phyloP scores from a whole-genome alignment of 2,113 vertebrate species.

The Cathartes aura region DNA sequence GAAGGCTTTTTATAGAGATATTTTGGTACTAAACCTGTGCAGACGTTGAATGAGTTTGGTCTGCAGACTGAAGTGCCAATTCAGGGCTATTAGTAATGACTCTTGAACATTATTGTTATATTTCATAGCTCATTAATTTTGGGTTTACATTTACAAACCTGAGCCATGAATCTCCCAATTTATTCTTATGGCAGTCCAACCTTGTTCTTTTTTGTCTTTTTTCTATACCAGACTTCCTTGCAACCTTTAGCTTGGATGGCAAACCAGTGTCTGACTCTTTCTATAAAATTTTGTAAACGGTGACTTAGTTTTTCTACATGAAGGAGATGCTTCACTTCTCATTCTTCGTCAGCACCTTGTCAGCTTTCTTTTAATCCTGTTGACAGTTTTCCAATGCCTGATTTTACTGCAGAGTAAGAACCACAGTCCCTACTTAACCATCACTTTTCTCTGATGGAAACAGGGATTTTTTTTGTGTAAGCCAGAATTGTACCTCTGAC shows the following conservation, averaged over 20 bases:
- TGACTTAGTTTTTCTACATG: slow-evolving; percentile 27
- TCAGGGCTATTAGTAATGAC: slow-evolving; percentile 57
- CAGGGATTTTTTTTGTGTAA: not conserved
- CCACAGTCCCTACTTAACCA: not conserved
- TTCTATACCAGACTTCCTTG: not conserved
- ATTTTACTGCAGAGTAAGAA: not conserved
- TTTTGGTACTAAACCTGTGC: slow-evolving; percentile 54
- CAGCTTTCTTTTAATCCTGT: not conserved
- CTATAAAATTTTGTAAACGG: slow-evolving; percentile 14
- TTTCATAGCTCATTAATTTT: slow-evolving; percentile 32
- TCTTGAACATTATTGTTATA: slow-evolving; percentile 14
- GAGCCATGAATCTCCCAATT: slow-evolving; percentile 34
- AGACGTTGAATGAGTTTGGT: not conserved
- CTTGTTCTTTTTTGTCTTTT: not conserved
- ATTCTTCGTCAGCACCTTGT: not conserved
- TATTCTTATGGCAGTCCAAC: not conserved
- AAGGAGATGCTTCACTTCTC: slow-evolving; percentile 11
- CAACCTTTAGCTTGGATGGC: slow-evolving; percentile 14
- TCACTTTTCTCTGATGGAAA: not conserved
- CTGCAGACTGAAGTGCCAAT: slow-evolving; percentile 68
- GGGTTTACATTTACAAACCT: slow-evolving; percentile 47
- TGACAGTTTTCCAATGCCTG: not conserved
- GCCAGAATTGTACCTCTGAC: not conserved
- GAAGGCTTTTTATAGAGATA: slow-evolving; percentile 57
- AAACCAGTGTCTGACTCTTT: slow-evolving; percentile 45